Percentiles rank a stretch among this genome's conserved stretches.
phyloP scores from a whole-genome alignment of 2,888 invertebrate species.

The Arctia plantaginis region DNA sequence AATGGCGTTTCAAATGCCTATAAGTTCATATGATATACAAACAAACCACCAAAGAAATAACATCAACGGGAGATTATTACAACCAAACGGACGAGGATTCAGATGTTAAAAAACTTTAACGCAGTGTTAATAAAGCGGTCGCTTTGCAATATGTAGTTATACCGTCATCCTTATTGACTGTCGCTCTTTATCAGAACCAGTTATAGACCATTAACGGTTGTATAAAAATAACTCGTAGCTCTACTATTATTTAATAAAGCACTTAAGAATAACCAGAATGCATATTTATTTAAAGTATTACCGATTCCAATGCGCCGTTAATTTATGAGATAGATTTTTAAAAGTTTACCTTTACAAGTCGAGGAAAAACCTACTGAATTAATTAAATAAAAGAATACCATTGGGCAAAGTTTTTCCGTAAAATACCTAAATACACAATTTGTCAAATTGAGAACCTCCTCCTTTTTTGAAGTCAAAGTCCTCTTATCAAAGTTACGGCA shows the following conservation, averaged over 20 bases:
- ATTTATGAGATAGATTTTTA: neutral
- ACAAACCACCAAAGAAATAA: slow-evolving; percentile 7
- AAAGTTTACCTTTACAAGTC: neutral
- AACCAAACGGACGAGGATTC: neutral
- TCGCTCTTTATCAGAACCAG: slow-evolving; percentile 6
- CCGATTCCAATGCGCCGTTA: neutral
- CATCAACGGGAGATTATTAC: slow-evolving; percentile 1
- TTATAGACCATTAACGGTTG: neutral
- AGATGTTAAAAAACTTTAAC: slow-evolving; percentile 9
- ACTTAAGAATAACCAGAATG: neutral
- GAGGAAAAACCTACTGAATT: neutral
- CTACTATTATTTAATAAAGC: neutral
- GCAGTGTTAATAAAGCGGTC: slow-evolving; percentile 33
- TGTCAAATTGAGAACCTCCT: neutral
- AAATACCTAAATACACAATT: neutral
- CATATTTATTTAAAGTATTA: neutral
- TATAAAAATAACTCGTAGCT: neutral
- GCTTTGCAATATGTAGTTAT: slow-evolving; percentile 31
- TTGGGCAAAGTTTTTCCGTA: neutral
- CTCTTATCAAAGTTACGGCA: neutral
- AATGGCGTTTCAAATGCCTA: too few species aligned
- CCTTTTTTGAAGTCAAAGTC: neutral
- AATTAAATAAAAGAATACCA: neutral
- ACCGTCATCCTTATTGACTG: slow-evolving; percentile 27
- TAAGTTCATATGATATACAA: too few species aligned